Percentiles rank a stretch among this genome's conserved stretches.
These are phyloP conservation scores for Pheucticus melanocephalus DNA, from an alignment of 2,113 vertebrate genomes.

Conservation along the genomic window DNA sequence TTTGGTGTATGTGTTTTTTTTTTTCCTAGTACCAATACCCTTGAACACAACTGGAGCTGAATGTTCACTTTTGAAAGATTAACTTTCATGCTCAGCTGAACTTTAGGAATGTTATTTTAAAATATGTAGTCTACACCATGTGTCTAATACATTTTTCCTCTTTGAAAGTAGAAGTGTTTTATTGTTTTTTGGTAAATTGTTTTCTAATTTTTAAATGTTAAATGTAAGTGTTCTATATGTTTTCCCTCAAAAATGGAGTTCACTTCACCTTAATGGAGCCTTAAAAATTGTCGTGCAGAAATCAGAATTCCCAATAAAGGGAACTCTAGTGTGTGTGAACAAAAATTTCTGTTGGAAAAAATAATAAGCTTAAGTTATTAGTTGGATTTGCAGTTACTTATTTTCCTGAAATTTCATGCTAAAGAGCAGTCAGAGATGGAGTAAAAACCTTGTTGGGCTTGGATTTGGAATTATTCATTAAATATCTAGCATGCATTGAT, in stretches of 20 bases:
- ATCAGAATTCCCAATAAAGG: neutral
- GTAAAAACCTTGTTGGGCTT: neutral
- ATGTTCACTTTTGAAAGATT: slow-evolving; percentile 58
- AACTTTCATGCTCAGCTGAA: slow-evolving; percentile 57
- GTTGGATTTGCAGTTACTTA: neutral
- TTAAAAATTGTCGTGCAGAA: neutral
- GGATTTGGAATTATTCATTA: neutral
- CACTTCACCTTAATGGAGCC: neutral
- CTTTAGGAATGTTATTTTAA: slow-evolving; percentile 48
- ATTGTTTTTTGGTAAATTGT: neutral
- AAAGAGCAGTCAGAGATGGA: neutral
- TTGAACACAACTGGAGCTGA: slow-evolving; percentile 35
- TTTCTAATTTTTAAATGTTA: neutral
- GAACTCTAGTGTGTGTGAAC: neutral
- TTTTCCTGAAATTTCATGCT: neutral
- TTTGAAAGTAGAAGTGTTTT: neutral
- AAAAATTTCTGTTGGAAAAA: neutral
- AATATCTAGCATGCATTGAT: neutral
- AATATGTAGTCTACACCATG: neutral
- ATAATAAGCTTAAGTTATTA: neutral
- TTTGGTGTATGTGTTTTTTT: neutral
- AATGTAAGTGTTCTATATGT: neutral
- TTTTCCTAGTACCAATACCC: neutral
- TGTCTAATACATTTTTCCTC: neutral
- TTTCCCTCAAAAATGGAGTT: neutral